Evolutionary conservation across 1,140 invertebrate species (phyloP).

Genomic region (Phenacoccus solenopsis): DNA sequence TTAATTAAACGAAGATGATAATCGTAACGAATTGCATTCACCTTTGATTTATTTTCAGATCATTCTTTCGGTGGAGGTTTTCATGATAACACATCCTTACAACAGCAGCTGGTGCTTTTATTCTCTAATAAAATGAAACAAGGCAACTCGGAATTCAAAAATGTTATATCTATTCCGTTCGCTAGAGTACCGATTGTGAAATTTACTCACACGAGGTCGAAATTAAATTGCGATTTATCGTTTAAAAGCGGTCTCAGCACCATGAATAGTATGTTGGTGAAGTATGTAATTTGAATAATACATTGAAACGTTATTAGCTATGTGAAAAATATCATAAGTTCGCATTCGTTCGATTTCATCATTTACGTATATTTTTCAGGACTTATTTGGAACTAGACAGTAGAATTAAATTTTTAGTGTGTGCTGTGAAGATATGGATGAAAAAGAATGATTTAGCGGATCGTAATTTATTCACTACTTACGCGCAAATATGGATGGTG

Average conservation of each 20-base stretch:
- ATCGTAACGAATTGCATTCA: background rate
- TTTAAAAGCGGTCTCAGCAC: constrained; percentile 41
- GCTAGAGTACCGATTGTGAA: constrained; percentile 44
- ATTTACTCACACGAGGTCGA: constrained; percentile 34
- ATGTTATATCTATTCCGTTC: constrained; percentile 32
- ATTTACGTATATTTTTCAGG: constrained; percentile 23
- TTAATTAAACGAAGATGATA: background rate
- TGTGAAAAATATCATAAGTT: too few species aligned
- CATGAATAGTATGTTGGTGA: constrained; percentile 40
- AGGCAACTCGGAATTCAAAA: constrained; percentile 27
- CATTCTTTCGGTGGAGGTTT: background rate
- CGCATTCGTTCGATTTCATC: background rate
- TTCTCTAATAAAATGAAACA: constrained; percentile 25
- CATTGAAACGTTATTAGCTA: background rate
- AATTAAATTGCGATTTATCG: constrained; percentile 41
- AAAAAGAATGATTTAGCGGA: constrained; percentile 30
- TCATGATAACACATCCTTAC: background rate
- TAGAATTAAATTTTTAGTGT: constrained; percentile 30
- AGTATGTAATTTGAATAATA: constrained; percentile 28
- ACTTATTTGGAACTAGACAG: constrained; percentile 30
- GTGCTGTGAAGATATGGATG: constrained; percentile 40
- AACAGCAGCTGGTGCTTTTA: background rate
- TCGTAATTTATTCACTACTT: constrained; percentile 32
- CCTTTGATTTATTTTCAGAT: background rate
- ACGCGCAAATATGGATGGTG: constrained; percentile 35